These are phyloP conservation scores for Psittacula derbiana DNA, from an alignment of 2,797 vertebrate species.

Conservation along the genomic window DNA sequence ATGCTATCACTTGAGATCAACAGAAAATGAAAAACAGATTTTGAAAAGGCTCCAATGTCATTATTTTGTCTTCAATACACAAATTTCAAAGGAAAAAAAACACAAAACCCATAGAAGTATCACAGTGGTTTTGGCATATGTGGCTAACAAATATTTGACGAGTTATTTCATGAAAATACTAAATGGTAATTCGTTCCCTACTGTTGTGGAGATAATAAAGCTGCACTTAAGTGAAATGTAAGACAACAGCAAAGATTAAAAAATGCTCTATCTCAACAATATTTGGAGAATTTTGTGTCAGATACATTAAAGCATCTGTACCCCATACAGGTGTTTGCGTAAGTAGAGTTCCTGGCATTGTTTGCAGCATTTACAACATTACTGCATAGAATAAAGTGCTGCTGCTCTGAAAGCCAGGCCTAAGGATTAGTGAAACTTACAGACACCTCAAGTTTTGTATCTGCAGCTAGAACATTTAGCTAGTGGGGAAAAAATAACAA, in stretches of 20 bases:
- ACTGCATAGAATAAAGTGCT: fast-evolving
- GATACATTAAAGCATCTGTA: fast-evolving
- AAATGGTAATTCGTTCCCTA: background rate
- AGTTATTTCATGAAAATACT: background rate
- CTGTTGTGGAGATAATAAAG: background rate
- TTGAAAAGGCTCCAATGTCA: background rate
- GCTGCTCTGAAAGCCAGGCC: background rate
- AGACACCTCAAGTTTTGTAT: fast-evolving
- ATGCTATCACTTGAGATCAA: background rate
- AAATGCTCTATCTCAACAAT: background rate
- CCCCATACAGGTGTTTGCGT: fast-evolving
- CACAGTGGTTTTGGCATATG: fast-evolving
- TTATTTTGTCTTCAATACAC: background rate
- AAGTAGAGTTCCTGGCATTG: background rate
- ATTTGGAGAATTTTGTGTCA: background rate
- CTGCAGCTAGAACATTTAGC: no score
- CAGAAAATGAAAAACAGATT: background rate
- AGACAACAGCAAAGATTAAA: background rate
- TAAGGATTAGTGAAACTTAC: fast-evolving
- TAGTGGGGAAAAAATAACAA: background rate
- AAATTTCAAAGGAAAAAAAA: fast-evolving
- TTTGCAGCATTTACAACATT: background rate
- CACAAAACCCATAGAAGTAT: background rate
- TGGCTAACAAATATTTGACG: background rate
- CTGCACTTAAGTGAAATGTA: background rate